phyloP scores from a whole-genome alignment of 2,888 invertebrate species.

The Drosophila mayaguana region DNA sequence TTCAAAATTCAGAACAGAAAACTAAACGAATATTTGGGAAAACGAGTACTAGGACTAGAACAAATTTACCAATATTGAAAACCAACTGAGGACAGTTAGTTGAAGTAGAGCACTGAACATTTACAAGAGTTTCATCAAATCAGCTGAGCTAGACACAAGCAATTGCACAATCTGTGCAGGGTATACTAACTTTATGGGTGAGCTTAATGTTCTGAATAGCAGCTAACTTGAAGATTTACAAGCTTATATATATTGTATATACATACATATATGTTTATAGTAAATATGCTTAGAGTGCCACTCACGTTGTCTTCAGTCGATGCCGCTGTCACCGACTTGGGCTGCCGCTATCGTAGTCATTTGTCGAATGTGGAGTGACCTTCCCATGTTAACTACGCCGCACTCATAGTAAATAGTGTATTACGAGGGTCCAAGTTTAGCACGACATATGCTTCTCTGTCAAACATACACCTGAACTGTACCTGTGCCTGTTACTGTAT shows the following conservation, averaged over 20 bases:
- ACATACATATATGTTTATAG: background rate
- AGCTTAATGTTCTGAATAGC: constrained; percentile 25
- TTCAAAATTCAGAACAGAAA: background rate
- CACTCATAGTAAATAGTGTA: constrained; percentile 45
- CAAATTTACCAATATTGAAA: background rate
- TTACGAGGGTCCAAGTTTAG: constrained; percentile 43
- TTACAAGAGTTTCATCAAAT: background rate
- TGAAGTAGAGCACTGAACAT: background rate
- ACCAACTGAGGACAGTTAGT: background rate
- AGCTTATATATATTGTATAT: constrained; percentile 1
- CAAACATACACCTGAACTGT: constrained; percentile 17
- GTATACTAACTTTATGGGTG: constrained; percentile 9
- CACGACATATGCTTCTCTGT: constrained; percentile 41
- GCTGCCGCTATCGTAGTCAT: background rate
- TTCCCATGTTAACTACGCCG: constrained; percentile 49
- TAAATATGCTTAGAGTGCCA: constrained; percentile 22
- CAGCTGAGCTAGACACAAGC: no score
- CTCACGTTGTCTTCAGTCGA: constrained; percentile 30
- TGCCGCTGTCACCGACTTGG: background rate
- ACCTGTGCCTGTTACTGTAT: constrained; percentile 4
- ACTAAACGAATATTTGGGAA: background rate
- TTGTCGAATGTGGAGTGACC: constrained; percentile 38
- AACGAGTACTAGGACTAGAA: background rate
- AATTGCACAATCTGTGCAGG: background rate
- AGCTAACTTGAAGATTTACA: constrained; percentile 23